These are phyloP conservation scores for Bombycilla garrulus DNA, from an alignment of 2,113 vertebrate genomes.

Conservation along the genomic window DNA sequence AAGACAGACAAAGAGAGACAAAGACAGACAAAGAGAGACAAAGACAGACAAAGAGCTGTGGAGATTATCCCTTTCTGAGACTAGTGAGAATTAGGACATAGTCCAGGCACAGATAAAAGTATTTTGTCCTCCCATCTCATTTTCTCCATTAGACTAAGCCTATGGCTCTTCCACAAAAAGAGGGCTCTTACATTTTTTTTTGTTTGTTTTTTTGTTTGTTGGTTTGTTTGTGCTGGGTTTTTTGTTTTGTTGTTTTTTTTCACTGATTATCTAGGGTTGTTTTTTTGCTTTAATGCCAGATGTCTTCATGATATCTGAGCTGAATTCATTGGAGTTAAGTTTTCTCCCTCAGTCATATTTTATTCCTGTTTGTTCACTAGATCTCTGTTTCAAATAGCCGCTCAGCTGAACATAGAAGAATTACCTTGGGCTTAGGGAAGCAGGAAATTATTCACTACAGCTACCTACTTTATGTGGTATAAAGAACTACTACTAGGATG, in stretches of 20 bases:
- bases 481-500: not conserved
- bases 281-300: not conserved
- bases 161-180: fast-evolving
- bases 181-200: fast-evolving
- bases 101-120: not conserved
- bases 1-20: not conserved
- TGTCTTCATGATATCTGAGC: not conserved
- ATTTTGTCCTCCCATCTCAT: not conserved
- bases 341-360: not conserved
- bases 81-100: not conserved
- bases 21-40: not conserved
- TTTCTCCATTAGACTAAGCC: not conserved
- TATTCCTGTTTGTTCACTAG: not conserved
- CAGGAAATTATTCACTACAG: not conserved
- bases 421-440: not conserved
- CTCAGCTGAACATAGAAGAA: not conserved
- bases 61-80: not conserved
- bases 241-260: not conserved
- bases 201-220: no score
- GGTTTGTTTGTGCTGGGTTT: not conserved
- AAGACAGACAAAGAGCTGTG: not conserved
- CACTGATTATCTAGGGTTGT: fast-evolving
- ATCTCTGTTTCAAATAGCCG: not conserved
- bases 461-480: not conserved
- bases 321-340: not conserved